phyloP scores from a whole-genome alignment of 2,797 vertebrate genomes.

The Enteromius radiatus region DNA sequence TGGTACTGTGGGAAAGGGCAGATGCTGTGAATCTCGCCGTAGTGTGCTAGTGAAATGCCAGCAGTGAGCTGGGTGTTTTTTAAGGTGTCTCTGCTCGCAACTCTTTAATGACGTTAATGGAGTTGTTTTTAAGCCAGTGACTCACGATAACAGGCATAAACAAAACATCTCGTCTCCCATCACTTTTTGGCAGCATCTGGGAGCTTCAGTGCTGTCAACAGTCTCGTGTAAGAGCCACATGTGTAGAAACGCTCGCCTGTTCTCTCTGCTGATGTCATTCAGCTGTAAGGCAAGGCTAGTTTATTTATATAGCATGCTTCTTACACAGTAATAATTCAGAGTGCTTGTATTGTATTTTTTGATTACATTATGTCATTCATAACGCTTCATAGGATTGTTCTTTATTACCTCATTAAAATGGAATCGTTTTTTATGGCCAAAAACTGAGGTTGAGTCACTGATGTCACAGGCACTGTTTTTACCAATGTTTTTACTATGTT shows the following conservation, averaged over 20 bases:
- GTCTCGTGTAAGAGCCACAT: not conserved
- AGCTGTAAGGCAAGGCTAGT: not conserved
- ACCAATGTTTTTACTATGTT: too few relatives aligned
- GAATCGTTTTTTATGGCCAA: not conserved
- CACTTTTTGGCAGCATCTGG: slow-evolving; percentile 9
- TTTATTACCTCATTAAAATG: not conserved
- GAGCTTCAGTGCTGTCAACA: not conserved
- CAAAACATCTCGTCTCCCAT: slow-evolving; percentile 27
- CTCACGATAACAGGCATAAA: slow-evolving; percentile 29
- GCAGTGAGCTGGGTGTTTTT: slow-evolving; percentile 10
- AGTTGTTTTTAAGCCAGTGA: slow-evolving; percentile 29
- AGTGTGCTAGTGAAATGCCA: slow-evolving; percentile 5
- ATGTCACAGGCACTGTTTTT: too few relatives aligned
- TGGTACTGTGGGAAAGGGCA: slow-evolving; percentile 15
- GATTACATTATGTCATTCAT: not conserved
- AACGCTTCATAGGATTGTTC: not conserved
- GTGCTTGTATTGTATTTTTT: not conserved
- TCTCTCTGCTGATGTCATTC: not conserved
- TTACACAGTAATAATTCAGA: not conserved
- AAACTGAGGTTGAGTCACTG: too few relatives aligned
- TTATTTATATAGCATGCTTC: not conserved
- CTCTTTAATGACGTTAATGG: slow-evolving; percentile 24
- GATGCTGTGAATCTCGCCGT: not conserved
- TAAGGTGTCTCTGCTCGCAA: not conserved
- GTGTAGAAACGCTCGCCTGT: not conserved